phyloP scores from a whole-genome alignment of 1,140 invertebrate species.

The Procambarus clarkii region DNA sequence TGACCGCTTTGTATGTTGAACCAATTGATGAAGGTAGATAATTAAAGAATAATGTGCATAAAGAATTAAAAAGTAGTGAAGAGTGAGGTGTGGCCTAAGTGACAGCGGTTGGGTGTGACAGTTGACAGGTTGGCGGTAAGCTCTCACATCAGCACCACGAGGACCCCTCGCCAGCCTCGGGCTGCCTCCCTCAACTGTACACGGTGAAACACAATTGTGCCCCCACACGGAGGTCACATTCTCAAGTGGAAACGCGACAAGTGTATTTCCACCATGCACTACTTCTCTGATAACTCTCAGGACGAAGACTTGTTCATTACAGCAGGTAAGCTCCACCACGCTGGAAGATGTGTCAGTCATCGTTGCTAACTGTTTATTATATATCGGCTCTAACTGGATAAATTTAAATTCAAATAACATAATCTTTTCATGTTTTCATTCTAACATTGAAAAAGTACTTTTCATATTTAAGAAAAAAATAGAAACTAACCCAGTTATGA shows the following conservation, averaged over 20 bases:
- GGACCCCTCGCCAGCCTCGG: neutral
- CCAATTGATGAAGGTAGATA: neutral
- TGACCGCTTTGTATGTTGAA: neutral
- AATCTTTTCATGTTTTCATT: too few species aligned
- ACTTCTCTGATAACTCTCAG: neutral
- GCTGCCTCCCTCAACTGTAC: neutral
- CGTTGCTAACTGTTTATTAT: neutral
- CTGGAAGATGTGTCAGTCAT: too few species aligned
- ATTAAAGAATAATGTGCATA: neutral
- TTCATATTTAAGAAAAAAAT: too few species aligned
- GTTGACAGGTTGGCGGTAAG: neutral
- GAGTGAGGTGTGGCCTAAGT: neutral
- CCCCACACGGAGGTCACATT: too few species aligned
- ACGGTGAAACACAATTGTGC: too few species aligned
- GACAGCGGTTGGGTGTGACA: neutral
- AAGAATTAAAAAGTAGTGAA: neutral
- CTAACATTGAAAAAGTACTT: too few species aligned
- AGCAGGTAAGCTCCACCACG: neutral
- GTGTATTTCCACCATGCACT: neutral
- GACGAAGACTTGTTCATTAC: conserved; percentile 10
- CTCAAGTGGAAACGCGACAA: neutral
- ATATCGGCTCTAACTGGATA: neutral
- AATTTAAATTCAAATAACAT: neutral
- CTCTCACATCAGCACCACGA: neutral
- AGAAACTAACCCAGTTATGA: too few species aligned